A percentile compares a stretch with the other conserved stretches of the same genome.
phyloP scores from a whole-genome alignment of 1,140 invertebrate genomes.

The Conopomorpha cramerella region DNA sequence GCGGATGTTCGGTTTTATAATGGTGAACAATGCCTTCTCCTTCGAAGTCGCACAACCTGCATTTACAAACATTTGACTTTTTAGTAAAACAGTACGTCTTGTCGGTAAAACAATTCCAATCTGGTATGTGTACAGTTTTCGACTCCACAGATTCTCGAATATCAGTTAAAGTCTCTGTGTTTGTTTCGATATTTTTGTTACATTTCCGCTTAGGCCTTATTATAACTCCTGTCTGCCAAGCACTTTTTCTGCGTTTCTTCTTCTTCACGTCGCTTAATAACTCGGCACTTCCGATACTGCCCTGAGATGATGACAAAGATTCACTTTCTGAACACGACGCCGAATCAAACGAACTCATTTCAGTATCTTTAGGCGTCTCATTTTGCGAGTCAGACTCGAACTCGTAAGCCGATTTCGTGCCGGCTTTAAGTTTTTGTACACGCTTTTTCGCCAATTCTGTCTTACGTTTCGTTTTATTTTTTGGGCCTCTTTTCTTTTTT shows the following conservation, averaged over 20 bases:
- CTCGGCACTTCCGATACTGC: slow-evolving; percentile 27
- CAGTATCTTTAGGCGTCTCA: too few relatives aligned
- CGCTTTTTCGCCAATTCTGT: too few relatives aligned
- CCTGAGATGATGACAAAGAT: slow-evolving; percentile 22
- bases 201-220: slow-evolving; percentile 29
- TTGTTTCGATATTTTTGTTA: slow-evolving; percentile 19
- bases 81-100: slow-evolving; percentile 41
- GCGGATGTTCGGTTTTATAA: slow-evolving; percentile 66
- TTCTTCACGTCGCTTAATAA: slow-evolving; percentile 20
- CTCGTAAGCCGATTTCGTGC: too few relatives aligned
- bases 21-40: slow-evolving; percentile 69
- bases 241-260: slow-evolving; percentile 27
- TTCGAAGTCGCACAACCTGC: slow-evolving; percentile 60
- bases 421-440: too few relatives aligned
- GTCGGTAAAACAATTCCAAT: slow-evolving; percentile 33
- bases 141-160: not conserved
- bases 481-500: slow-evolving; percentile 25
- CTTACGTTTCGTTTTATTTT: slow-evolving; percentile 29
- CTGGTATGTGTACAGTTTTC: slow-evolving; percentile 9
- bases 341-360: too few relatives aligned
- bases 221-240: slow-evolving; percentile 32
- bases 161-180: slow-evolving; percentile 2
- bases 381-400: slow-evolving; percentile 35
- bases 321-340: slow-evolving; percentile 26
- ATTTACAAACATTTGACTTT: slow-evolving; percentile 47